phyloP scores from a whole-genome alignment of 2,113 vertebrate genomes.

The Oryzias javanicus region DNA sequence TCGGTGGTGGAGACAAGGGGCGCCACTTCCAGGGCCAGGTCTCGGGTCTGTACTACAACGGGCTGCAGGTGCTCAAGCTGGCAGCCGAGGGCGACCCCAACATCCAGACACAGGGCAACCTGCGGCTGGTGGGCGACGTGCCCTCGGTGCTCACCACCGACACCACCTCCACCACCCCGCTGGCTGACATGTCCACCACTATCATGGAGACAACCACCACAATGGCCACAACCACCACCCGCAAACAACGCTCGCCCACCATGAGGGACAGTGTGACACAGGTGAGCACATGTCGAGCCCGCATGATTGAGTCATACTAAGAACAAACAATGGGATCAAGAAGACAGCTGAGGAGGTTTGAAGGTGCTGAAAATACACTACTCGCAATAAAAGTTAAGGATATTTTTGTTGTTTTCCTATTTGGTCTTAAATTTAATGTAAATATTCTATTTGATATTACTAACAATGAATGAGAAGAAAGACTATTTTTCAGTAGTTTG shows the following conservation, averaged over 20 bases:
- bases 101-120: slow-evolving; percentile 87
- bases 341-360: slow-evolving; percentile 1
- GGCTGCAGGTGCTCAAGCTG: slow-evolving; percentile 91
- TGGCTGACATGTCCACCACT: slow-evolving; percentile 92
- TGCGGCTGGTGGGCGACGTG: slow-evolving; percentile 89
- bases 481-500: no score
- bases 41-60: slow-evolving; percentile 93
- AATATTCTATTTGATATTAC: no score
- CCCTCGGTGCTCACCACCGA: slow-evolving; percentile 89
- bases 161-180: slow-evolving; percentile 87
- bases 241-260: slow-evolving; percentile 88
- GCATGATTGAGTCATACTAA: background rate
- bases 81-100: slow-evolving; percentile 90
- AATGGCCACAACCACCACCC: slow-evolving; percentile 91
- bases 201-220: slow-evolving; percentile 96
- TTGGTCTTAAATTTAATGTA: no score
- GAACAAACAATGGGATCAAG: background rate
- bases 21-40: slow-evolving; percentile 94
- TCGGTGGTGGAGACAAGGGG: slow-evolving; percentile 89
- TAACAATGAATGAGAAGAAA: no score
- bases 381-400: no score
- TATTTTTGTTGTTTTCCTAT: no score
- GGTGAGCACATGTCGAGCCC: slow-evolving; percentile 71
- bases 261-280: slow-evolving; percentile 90
- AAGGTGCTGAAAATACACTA: no score